A percentile compares a stretch with the other conserved stretches of the same genome.
phyloP scores from a whole-genome alignment of 1,140 invertebrate species.

The Habropoda laboriosa region DNA sequence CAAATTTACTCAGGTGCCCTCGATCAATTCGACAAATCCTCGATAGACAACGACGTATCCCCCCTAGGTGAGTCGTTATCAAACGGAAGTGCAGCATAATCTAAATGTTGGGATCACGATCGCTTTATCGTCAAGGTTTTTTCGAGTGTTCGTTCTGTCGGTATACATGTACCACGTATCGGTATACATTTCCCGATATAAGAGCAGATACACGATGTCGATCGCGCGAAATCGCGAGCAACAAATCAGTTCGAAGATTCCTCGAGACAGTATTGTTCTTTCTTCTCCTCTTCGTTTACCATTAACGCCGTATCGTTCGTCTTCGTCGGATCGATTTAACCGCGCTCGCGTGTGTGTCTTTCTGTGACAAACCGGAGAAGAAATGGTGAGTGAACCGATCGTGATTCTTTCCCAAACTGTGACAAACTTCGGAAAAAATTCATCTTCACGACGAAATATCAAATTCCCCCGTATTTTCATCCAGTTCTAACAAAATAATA shows the following conservation, averaged over 20 bases:
- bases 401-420: too few species aligned
- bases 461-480: too few species aligned
- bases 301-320: too few species aligned
- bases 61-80: constrained; percentile 1
- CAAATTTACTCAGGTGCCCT: too few species aligned
- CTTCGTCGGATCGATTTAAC: not conserved
- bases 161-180: too few species aligned
- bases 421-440: too few species aligned
- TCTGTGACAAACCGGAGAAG: not conserved
- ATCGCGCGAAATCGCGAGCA: not conserved
- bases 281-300: too few species aligned
- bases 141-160: not conserved
- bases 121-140: constrained; percentile 26
- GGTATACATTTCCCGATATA: not conserved
- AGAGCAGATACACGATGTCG: not conserved
- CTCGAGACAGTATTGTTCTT: not conserved
- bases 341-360: too few species aligned
- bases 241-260: not conserved
- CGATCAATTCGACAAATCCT: too few species aligned
- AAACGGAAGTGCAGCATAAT: not conserved
- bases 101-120: not conserved
- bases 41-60: too few species aligned
- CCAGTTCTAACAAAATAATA: too few species aligned
- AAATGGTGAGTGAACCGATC: constrained; percentile 24
- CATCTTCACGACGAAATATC: too few species aligned